These are phyloP conservation scores for Dryobota labecula DNA, from an alignment of 2,888 invertebrate genomes.

Conservation along the genomic window DNA sequence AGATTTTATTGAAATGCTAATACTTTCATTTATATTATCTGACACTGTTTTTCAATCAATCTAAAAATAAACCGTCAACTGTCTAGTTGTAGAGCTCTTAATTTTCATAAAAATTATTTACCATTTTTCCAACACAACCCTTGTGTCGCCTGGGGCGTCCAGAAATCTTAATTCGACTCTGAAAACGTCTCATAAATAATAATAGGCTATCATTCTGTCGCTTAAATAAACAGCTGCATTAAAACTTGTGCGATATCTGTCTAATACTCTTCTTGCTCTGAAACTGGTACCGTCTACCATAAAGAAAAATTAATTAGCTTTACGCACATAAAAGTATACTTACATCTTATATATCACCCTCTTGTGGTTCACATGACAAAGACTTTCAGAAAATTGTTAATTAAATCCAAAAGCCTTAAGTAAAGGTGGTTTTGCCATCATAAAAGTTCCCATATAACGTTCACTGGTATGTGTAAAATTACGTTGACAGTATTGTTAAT, in stretches of 20 bases:
- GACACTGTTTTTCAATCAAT: neutral
- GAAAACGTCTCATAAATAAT: conserved; percentile 59
- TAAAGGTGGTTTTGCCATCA: conserved; percentile 80
- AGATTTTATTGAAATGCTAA: neutral
- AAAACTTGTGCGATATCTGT: conserved; percentile 29
- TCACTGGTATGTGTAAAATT: conserved; percentile 71
- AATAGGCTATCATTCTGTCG: conserved; percentile 52
- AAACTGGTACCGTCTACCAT: conserved; percentile 13
- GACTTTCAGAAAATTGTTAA: conserved; percentile 80
- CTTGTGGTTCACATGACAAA: conserved; percentile 72
- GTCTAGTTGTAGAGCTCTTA: conserved; percentile 13
- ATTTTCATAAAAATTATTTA: conserved; percentile 40
- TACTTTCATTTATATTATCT: neutral
- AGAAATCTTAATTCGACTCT: conserved; percentile 54
- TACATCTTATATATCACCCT: conserved; percentile 64
- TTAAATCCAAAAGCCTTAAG: conserved; percentile 80
- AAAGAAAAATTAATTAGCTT: conserved; percentile 40
- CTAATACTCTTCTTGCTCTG: conserved; percentile 23
- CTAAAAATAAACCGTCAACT: conserved; percentile 11
- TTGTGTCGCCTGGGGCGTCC: conserved; percentile 39
- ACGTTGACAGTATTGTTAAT: conserved; percentile 57
- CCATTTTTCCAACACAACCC: conserved; percentile 42
- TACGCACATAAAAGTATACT: conserved; percentile 55
- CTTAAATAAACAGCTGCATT: conserved; percentile 48
- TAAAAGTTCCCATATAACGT: conserved; percentile 79